Evolutionary conservation across 2,888 invertebrate species (phyloP).

Genomic region (Scrobipalpa atriplicella): DNA sequence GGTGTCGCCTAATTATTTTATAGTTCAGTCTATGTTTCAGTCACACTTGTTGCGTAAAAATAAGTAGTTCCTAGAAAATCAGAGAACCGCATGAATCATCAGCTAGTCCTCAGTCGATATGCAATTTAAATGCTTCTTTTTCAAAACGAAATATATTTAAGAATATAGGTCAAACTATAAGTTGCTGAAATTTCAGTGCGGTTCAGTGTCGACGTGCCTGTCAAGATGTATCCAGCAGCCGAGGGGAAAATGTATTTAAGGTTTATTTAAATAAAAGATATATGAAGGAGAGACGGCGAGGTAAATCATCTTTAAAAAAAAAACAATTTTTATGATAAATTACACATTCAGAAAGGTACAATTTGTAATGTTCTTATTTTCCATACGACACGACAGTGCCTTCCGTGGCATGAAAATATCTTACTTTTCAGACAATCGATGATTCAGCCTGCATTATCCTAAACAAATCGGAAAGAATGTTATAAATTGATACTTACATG

Average conservation of each 20-base stretch:
- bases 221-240: conserved; percentile 29
- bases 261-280: not conserved
- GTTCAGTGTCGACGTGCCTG: conserved; percentile 32
- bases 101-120: not conserved
- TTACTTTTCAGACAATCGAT: too few relatives aligned
- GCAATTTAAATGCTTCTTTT: conserved; percentile 11
- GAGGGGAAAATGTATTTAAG: not conserved
- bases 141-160: conserved; percentile 30
- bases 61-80: not conserved
- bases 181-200: conserved; percentile 34
- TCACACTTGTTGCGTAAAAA: not conserved
- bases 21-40: not conserved
- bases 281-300: not conserved
- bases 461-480: too few relatives aligned
- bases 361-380: too few relatives aligned
- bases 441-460: too few relatives aligned
- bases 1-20: too few relatives aligned
- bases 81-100: not conserved
- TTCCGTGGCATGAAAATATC: too few relatives aligned
- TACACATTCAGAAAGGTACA: too few relatives aligned
- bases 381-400: too few relatives aligned
- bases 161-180: conserved; percentile 39
- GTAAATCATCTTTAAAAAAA: too few relatives aligned
- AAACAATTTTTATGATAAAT: too few relatives aligned
- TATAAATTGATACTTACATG: too few relatives aligned